These are phyloP conservation scores for Trichopria drosophilae DNA, from an alignment of 2,888 invertebrate genomes.

Conservation along the genomic window DNA sequence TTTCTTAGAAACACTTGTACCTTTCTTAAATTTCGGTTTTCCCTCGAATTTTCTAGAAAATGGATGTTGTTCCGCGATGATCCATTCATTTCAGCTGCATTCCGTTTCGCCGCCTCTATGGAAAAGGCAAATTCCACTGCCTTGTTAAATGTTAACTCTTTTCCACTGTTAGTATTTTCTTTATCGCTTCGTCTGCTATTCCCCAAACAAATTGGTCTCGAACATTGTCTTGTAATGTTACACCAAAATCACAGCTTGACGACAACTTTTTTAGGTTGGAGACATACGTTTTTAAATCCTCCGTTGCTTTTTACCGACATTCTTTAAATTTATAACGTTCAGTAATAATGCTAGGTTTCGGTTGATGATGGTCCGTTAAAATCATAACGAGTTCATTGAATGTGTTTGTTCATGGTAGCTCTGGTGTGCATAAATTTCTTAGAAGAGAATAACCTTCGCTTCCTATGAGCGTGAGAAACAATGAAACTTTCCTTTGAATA, in stretches of 20 bases:
- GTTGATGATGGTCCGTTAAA: too few species aligned
- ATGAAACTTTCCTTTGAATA: slow-evolving; percentile 12
- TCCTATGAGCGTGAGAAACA: not conserved
- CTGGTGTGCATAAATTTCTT: slow-evolving; percentile 30
- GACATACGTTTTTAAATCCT: slow-evolving; percentile 5
- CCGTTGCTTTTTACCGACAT: too few species aligned
- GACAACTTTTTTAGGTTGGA: not conserved
- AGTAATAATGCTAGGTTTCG: too few species aligned
- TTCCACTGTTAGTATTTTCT: slow-evolving; percentile 3
- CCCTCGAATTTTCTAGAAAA: not conserved
- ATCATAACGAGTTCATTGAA: too few species aligned
- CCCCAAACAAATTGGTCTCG: slow-evolving; percentile 11
- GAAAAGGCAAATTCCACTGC: slow-evolving; percentile 4
- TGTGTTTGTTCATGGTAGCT: too few species aligned
- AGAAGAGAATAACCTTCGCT: slow-evolving; percentile 25
- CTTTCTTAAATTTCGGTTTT: not conserved
- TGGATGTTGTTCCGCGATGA: too few species aligned
- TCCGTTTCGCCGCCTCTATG: not conserved
- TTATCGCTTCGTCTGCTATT: not conserved
- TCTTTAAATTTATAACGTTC: too few species aligned
- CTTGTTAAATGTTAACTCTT: slow-evolving; percentile 2
- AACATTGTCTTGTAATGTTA: too few species aligned
- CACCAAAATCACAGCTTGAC: too few species aligned
- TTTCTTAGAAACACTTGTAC: not conserved
- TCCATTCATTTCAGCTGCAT: not conserved